Percentiles rank a stretch among this genome's conserved stretches.
Conservation (phyloP, 2,113 vertebrate species). For the Thunnus maccoyii region DNA sequence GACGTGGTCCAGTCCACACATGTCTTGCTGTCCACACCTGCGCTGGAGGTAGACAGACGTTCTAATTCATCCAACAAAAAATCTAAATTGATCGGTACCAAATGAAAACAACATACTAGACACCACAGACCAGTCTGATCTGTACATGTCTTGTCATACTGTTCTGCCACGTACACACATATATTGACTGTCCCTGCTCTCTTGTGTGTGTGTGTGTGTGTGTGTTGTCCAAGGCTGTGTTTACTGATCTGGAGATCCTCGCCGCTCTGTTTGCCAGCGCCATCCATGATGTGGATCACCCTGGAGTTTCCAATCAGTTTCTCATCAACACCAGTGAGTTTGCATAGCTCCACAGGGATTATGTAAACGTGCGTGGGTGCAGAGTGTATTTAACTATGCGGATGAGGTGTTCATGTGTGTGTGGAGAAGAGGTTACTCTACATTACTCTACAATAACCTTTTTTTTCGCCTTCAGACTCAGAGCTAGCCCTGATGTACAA, state of each 20-base stretch:
- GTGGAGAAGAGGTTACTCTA: not conserved
- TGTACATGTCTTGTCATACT: not conserved
- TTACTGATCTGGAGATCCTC: conserved; percentile 93
- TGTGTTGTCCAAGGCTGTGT: conserved; percentile 86
- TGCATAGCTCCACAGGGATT: not conserved
- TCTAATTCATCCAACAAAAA: not conserved
- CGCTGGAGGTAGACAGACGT: conserved; percentile 86
- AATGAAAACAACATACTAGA: not conserved
- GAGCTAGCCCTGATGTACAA: conserved; percentile 96
- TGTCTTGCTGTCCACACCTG: conserved; percentile 90
- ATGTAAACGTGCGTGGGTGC: conserved; percentile 8
- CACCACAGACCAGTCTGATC: too few species aligned
- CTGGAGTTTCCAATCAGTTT: conserved; percentile 95
- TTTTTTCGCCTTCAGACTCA: conserved; percentile 83
- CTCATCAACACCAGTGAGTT: conserved; percentile 96
- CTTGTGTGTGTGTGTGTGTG: conserved; percentile 7
- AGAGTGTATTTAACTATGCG: conserved; percentile 9
- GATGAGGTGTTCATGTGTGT: conserved; percentile 1
- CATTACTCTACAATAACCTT: too few species aligned
- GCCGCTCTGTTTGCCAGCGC: conserved; percentile 93
- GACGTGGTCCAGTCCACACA: conserved; percentile 95
- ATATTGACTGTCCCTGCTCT: conserved; percentile 2
- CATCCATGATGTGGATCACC: conserved; percentile 95
- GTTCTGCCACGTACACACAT: not conserved
- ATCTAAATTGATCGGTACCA: not conserved